Evolutionary conservation across 2,113 vertebrate species (phyloP).

Genomic region (Gorsachius goisagi): DNA sequence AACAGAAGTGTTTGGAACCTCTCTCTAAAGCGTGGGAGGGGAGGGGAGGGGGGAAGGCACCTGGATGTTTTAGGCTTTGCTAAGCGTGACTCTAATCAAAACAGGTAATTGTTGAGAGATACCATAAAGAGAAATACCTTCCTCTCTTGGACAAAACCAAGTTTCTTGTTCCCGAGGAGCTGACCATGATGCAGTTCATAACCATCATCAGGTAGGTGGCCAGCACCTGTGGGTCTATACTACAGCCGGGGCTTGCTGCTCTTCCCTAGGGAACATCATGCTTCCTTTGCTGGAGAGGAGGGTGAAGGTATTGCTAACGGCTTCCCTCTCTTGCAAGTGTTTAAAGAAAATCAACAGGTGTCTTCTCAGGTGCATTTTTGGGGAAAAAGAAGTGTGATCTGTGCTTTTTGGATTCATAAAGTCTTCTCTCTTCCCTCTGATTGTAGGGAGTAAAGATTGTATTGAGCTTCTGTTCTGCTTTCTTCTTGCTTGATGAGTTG

Average conservation of each 20-base stretch:
- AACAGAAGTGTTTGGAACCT: accelerated
- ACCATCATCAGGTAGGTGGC: conserved; percentile 82
- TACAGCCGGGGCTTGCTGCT: background rate
- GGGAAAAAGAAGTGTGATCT: background rate
- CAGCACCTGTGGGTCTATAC: background rate
- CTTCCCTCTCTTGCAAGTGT: background rate
- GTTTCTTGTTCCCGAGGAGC: conserved; percentile 89
- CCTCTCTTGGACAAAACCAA: conserved; percentile 89
- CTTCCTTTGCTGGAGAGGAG: background rate
- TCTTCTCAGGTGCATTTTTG: background rate
- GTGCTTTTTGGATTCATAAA: background rate
- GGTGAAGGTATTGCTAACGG: background rate
- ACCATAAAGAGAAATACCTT: conserved; percentile 81
- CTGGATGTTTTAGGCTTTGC: background rate
- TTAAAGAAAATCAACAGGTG: background rate
- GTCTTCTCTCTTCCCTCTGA: background rate
- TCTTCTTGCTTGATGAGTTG: background rate
- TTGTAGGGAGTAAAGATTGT: background rate
- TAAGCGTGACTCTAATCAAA: background rate
- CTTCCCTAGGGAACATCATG: background rate
- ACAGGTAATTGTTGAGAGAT: conserved; percentile 89
- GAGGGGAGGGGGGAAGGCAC: too few relatives aligned
- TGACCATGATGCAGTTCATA: conserved; percentile 88
- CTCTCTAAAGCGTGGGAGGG: background rate
- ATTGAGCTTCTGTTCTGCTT: background rate